Evolutionary conservation across 2,797 vertebrate species (phyloP), one percentile per base, ranked within the genome.

Genomic region (Arrhamphus sclerolepis): DNA sequence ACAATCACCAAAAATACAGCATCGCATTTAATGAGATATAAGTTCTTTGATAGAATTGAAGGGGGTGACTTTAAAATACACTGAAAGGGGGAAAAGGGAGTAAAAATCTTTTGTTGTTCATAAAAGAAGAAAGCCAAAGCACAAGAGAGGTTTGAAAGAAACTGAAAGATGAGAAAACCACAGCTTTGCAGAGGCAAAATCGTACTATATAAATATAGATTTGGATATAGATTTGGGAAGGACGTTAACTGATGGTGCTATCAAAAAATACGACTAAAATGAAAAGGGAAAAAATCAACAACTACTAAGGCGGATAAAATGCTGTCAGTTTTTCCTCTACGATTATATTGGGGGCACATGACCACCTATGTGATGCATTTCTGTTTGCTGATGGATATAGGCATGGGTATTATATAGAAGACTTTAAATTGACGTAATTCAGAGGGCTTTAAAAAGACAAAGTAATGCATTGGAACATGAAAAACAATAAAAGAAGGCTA

Each of bases 211-310:
- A 8, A 39, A 26, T 26, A 6, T 26, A 26, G 24, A 26, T 26
- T 26, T 28, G 47, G 21, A 31, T 17, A 17, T 2, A 49, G 29
- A 59, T 38, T 46, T 63, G 28, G 34, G 34, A 18, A 46, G 7
- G 31, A 64, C 44, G 41, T 55, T 54, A 66, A 69, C 68, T 57
- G 38, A 60, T 24, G 55, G 13, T 22, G 40, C 38, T 38, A 17
- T 7, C 19, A 28, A 73, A 29, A 62, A 72, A 50, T 46, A 34
- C 34, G 44, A 53, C 6, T 19, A 18, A 60, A 77, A 46, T 43
- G 0, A 57, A 51, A 60, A 54, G 49, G 66, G 34, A 52, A 8
- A n/a, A n/a, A n/a, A n/a, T n/a, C n/a, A n/a, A n/a, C n/a, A n/a
- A n/a, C n/a, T n/a, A 21, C 22, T 26, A n/a, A 43, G 18, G 10